Percentiles rank a stretch among this genome's conserved stretches.
These are phyloP conservation scores for Ostrea denselamellosa DNA, from an alignment of 1,140 invertebrate species.

Conservation along the genomic window DNA sequence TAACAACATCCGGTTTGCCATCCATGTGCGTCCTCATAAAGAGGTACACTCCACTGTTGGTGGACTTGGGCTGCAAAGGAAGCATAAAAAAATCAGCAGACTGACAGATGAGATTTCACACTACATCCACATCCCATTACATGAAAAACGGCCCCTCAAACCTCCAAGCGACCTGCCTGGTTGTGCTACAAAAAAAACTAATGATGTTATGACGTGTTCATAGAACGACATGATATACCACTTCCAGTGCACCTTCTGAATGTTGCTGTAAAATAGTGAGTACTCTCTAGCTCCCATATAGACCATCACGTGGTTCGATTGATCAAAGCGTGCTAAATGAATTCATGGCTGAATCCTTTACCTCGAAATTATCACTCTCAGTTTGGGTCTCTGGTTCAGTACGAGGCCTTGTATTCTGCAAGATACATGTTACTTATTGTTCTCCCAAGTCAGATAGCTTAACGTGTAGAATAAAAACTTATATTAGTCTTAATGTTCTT, in stretches of 20 bases:
- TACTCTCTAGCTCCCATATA: neutral
- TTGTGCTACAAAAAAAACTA: neutral
- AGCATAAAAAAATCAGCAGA: neutral
- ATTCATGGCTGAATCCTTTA: neutral
- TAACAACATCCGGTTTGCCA: neutral
- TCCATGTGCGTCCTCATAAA: slow-evolving; percentile 4
- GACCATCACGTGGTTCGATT: neutral
- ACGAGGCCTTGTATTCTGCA: neutral
- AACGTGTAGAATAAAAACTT: too few relatives aligned
- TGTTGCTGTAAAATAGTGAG: neutral
- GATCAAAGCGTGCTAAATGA: too few relatives aligned
- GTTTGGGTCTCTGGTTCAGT: neutral
- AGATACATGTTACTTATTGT: neutral
- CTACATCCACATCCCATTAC: neutral
- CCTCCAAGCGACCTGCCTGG: neutral
- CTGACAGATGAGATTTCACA: neutral
- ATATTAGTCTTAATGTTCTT: too few relatives aligned
- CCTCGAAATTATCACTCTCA: neutral
- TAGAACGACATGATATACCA: neutral
- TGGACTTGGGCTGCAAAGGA: slow-evolving; percentile 17
- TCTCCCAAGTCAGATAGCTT: too few relatives aligned
- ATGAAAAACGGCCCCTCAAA: neutral
- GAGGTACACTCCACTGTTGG: slow-evolving; percentile 30
- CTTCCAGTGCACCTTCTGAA: neutral
- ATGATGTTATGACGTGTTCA: neutral